A percentile compares a stretch with the other conserved stretches of the same genome.
Conservation (phyloP, 2,888 invertebrate species). For the Cynaeus angustus region DNA sequence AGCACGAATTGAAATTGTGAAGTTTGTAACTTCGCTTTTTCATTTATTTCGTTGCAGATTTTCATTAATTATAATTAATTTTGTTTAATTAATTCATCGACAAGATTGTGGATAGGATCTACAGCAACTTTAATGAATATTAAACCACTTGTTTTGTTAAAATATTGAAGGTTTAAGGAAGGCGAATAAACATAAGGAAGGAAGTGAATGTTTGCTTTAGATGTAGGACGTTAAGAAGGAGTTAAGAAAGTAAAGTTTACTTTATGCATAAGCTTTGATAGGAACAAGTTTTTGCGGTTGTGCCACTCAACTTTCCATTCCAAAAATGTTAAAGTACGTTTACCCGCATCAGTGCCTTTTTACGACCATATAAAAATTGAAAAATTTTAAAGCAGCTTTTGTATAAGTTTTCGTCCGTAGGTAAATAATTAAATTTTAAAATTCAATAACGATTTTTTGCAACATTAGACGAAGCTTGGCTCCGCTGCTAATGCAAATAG, state of each 20-base stretch:
- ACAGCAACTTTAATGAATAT: not conserved
- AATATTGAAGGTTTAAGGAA: slow-evolving; percentile 5
- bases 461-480: too few relatives aligned
- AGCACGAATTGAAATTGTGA: slow-evolving; percentile 9
- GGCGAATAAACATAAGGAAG: slow-evolving; percentile 10
- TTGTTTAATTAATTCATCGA: not conserved
- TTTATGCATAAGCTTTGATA: slow-evolving; percentile 17
- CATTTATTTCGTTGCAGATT: slow-evolving; percentile 7
- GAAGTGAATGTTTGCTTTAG: slow-evolving; percentile 15
- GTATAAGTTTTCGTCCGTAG: not conserved
- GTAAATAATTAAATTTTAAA: too few relatives aligned
- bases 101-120: not conserved
- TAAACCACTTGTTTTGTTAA: slow-evolving; percentile 3
- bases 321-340: not conserved
- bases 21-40: slow-evolving; percentile 1
- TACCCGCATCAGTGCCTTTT: not conserved
- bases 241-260: slow-evolving; percentile 18
- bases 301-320: not conserved
- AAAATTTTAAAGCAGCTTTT: not conserved
- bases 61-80: slow-evolving; percentile 12
- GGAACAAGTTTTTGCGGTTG: slow-evolving; percentile 10
- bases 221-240: slow-evolving; percentile 15
- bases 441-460: too few relatives aligned
- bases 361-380: not conserved
- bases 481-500: not conserved